Base-by-base conservation (phyloP, 1,140 invertebrate species). In the Aphidius ervi region DNA sequence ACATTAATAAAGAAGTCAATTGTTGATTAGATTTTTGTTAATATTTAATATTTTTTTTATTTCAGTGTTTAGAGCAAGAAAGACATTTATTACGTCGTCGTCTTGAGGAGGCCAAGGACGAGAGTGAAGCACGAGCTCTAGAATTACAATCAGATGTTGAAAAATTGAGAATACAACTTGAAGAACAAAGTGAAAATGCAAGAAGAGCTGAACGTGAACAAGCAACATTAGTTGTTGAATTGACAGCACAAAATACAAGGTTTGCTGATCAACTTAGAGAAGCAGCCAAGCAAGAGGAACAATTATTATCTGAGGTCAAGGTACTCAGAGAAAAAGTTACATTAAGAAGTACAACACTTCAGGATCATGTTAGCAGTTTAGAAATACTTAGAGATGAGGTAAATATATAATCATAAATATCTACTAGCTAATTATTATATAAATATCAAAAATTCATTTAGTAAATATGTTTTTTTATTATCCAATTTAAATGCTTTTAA, bases 51-150 rank as follows among this genome's bases (percentile, higher is more conserved):
- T 16, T 20, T 59, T 59, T 48, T 66, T 58, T 56, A 9, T 49
- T 65, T 77, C 82, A 98, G 95, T 86, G 89, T 72, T 84, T 97
- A 74, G 93, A 97, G 80, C 94, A 97, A 80, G 94, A 97, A 77
- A 90, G 94, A 67, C 92, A 97, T 76, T 82, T 90, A 9, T 81
- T 97, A 8, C 83, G 91, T 49, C 83, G 94, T 43, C 91, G 92
- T 70, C 77, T 97, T 66, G 89, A 93, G 57, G 87, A 90, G 9
- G 86, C 88, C 9, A 88, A 93, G 75, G 88, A 90, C 10, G 94
- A 98, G 75, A 94, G 92, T 73, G 95, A 97, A 66, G 87, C 90
- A n/a, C 84, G 89, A 56, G 82, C 95, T 9, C 75, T 90, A 63
- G 94, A 97, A 76, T 79, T 96, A 9, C 93, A 97, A 74, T 86